Base-by-base conservation (phyloP, 2,113 vertebrate species). In the Toxostoma redivivum region DNA sequence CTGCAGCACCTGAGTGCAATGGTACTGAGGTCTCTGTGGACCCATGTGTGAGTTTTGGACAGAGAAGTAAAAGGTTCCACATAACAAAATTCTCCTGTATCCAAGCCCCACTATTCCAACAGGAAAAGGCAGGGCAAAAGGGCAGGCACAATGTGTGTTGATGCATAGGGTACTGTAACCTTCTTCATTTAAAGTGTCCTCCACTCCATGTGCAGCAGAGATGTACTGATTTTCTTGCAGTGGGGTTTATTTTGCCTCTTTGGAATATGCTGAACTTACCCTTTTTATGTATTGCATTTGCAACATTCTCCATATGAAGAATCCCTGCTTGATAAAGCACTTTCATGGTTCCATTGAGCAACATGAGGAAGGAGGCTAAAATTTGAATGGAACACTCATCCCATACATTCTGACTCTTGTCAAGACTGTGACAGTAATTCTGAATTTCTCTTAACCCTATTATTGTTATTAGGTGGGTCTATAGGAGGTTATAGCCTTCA, bases 131-230 rank as follows among this genome's bases (percentile, higher is more conserved):
- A 61, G 10, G 5, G 19, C 9, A 65, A 33, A 45, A 5, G 10
- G 58, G 5, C 9, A 45, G 25, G 18, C 3, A 50, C 0, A 0
- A 6, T 0, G 0, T 70, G 15, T 10, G 14, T 56, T 37, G 61
- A 0, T 35, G 15, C 17, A 7, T 16, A 6, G 14, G n/a, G 9
- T 24, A 53, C 5, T 30, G 18, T 21, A 61, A 61, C 12, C 10
- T 61, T 81, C 21, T 30, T 35, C 0, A 2, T 74, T 47, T 44
- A 81, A n/a, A 0, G 2, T 47, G 25, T 40, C 5, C 24, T 67
- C 19, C 9, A 4, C 11, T 74, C 30, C 21, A 50, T n/a, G 19
- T 0, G 1, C 20, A 73, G 50, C 31, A 76, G 47, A n/a, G 8
- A 8, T 74, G 8, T 7, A 24, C 30, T 51, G 19, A 30, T 22